These are phyloP conservation scores for Amblyopsis rosae DNA, from an alignment of 2,113 vertebrate genomes.

Conservation along the genomic window DNA sequence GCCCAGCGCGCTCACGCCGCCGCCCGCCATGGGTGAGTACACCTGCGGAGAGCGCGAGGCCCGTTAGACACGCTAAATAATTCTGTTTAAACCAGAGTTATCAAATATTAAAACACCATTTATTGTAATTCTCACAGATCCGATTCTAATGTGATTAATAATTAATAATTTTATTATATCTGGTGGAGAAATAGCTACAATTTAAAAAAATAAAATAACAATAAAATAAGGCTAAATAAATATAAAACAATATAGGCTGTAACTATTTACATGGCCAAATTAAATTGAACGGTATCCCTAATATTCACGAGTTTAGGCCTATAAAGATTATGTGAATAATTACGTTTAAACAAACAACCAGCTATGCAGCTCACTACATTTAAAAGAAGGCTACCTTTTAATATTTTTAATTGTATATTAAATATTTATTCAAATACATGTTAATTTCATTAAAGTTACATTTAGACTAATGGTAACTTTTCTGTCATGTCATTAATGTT, in stretches of 20 bases:
- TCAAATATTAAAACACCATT: neutral
- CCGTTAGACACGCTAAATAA: neutral
- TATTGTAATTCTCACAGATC: neutral
- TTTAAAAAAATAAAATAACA: neutral
- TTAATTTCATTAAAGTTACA: too few species aligned
- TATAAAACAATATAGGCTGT: neutral
- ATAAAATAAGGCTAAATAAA: too few species aligned
- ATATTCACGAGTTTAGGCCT: neutral
- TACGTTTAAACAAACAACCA: neutral
- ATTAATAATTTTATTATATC: neutral
- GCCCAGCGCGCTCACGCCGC: constrained; percentile 88
- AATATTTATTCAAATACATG: too few species aligned
- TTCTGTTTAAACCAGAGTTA: neutral
- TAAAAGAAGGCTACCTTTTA: too few species aligned
- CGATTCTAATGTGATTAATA: neutral
- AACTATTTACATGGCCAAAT: neutral
- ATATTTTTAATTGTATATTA: too few species aligned
- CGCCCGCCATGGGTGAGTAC: constrained; percentile 89
- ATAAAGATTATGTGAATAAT: neutral
- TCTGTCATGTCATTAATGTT: too few species aligned
- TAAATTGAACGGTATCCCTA: too few species aligned
- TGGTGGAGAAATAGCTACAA: neutral
- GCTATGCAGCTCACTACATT: too few species aligned
- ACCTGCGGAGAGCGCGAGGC: constrained; percentile 76
- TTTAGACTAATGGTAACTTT: too few species aligned